These are phyloP conservation scores for Alosa sapidissima DNA, from an alignment of 2,797 vertebrate genomes.

Conservation along the genomic window DNA sequence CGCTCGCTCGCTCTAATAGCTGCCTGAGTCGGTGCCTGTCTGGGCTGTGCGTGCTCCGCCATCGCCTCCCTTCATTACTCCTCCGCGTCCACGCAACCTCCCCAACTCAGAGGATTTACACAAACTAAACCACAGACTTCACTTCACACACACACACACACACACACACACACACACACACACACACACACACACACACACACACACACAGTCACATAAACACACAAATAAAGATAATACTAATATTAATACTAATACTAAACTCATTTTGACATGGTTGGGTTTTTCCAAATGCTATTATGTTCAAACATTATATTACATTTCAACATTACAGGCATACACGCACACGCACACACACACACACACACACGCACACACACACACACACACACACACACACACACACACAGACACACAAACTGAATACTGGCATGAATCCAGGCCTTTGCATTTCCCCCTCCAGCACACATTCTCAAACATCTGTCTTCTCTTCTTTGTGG, in stretches of 20 bases:
- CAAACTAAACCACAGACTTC: background rate
- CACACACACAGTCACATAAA: background rate
- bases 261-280: constrained; percentile 14
- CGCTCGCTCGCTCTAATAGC: too few species aligned
- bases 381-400: background rate
- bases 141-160: background rate
- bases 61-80: background rate
- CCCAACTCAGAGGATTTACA: background rate
- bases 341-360: background rate
- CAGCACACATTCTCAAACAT: constrained; percentile 35
- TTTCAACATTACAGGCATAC: background rate
- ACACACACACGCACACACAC: background rate
- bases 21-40: too few species aligned
- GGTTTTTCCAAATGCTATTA: background rate
- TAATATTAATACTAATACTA: background rate
- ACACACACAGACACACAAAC: background rate
- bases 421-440: background rate
- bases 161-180: background rate
- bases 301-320: background rate
- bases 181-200: background rate
- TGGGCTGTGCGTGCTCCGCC: background rate
- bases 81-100: background rate
- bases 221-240: background rate
- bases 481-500: constrained; percentile 32
- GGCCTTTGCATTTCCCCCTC: constrained; percentile 1